phyloP scores from a whole-genome alignment of 2,113 vertebrate genomes.

The Empidonax traillii region DNA sequence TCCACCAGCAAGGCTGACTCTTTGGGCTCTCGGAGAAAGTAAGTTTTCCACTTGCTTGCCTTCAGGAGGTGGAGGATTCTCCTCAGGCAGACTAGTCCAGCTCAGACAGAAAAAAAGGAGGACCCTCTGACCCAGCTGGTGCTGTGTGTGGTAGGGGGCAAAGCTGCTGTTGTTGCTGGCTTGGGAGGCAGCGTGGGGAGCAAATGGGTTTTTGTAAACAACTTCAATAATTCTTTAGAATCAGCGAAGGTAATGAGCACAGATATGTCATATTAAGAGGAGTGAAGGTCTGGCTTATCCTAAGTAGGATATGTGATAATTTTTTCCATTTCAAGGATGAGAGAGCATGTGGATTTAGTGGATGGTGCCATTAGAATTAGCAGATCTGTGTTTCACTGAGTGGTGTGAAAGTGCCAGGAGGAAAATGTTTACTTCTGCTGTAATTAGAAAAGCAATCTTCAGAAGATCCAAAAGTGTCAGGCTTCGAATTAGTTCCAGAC shows the following conservation, averaged over 20 bases:
- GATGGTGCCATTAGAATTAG: background rate
- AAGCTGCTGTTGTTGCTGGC: background rate
- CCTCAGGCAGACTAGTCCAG: background rate
- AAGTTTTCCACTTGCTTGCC: background rate
- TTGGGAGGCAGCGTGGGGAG: background rate
- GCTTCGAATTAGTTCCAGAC: background rate
- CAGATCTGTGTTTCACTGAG: background rate
- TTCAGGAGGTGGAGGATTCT: background rate
- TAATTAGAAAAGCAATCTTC: conserved; percentile 19
- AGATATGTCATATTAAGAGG: background rate
- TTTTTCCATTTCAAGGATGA: conserved; percentile 13
- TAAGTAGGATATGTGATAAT: background rate
- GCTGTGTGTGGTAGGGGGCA: background rate
- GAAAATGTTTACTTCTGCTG: conserved; percentile 8
- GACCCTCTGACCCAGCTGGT: background rate
- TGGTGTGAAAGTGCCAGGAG: background rate
- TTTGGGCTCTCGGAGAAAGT: background rate
- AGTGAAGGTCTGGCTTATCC: background rate
- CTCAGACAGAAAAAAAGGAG: background rate
- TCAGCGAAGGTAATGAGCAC: background rate
- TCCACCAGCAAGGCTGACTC: background rate
- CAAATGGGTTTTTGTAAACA: background rate
- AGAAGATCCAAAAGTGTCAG: conserved; percentile 19
- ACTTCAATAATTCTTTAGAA: background rate
- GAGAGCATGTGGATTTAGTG: background rate